Evolutionary conservation across 2,888 invertebrate genomes (phyloP).

Genomic region (Rhopalosiphum nymphaeae): DNA sequence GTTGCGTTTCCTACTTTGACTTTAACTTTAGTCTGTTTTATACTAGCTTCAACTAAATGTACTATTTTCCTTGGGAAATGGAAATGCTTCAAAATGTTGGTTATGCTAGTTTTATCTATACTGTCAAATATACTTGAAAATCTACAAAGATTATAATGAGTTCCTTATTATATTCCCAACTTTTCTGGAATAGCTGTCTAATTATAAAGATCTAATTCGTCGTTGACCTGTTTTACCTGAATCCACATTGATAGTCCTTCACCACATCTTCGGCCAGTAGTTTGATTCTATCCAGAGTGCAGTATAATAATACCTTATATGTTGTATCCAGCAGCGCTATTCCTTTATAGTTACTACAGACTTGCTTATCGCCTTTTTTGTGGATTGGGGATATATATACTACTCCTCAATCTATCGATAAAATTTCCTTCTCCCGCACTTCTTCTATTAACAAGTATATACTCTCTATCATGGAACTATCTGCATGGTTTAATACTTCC

Average conservation of each 20-base stretch:
- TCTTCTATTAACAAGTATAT: neutral
- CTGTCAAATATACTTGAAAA: constrained; percentile 39
- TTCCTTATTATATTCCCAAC: constrained; percentile 22
- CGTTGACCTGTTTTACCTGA: constrained; percentile 26
- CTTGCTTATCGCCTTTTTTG: too few species aligned
- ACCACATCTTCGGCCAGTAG: neutral
- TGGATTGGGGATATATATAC: too few species aligned
- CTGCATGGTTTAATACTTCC: neutral
- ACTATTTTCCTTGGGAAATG: constrained; percentile 43
- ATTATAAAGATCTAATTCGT: neutral
- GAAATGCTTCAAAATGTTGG: constrained; percentile 1
- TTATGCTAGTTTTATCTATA: constrained; percentile 42
- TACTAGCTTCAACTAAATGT: constrained; percentile 31
- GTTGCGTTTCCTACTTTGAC: constrained; percentile 21
- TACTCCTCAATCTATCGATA: too few species aligned
- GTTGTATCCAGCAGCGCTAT: constrained; percentile 24
- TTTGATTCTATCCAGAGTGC: constrained; percentile 3
- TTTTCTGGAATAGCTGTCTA: constrained; percentile 18
- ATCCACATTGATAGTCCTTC: constrained; percentile 23
- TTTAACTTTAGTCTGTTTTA: constrained; percentile 37
- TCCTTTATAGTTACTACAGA: too few species aligned
- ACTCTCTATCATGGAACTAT: constrained; percentile 23
- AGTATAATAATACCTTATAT: constrained; percentile 37
- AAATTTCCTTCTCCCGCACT: too few species aligned
- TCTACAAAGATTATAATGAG: neutral